Evolutionary conservation across 2,113 vertebrate genomes (phyloP).

Genomic region (Cyanoderma ruficeps): DNA sequence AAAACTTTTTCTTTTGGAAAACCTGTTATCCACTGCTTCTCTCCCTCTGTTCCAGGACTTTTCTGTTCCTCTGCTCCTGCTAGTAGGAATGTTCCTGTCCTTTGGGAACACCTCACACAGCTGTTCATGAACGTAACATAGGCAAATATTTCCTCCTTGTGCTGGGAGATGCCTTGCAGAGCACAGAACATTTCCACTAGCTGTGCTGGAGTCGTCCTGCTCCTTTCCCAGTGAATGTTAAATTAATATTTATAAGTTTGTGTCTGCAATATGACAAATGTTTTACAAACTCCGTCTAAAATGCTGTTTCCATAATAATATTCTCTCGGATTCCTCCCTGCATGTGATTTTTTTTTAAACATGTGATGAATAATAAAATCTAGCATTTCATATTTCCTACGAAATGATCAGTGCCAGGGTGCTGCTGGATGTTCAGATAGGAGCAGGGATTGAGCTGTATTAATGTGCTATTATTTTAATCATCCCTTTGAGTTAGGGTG

Average conservation of each 20-base stretch:
- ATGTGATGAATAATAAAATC: background rate
- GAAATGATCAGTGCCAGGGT: background rate
- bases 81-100: background rate
- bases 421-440: background rate
- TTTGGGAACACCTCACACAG: background rate
- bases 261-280: background rate
- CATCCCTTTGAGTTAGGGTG: background rate
- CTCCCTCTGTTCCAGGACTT: background rate
- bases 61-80: accelerated
- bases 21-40: background rate
- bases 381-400: background rate
- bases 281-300: background rate
- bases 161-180: background rate
- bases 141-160: background rate
- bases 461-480: background rate
- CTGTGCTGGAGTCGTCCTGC: background rate
- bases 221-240: background rate
- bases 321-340: background rate
- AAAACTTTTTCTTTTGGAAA: background rate
- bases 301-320: background rate
- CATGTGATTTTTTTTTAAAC: background rate
- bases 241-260: background rate
- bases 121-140: background rate
- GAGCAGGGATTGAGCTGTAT: background rate
- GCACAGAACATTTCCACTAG: background rate